Conservation (phyloP, 2,113 vertebrate species). For the Eubucco bourcierii region DNA sequence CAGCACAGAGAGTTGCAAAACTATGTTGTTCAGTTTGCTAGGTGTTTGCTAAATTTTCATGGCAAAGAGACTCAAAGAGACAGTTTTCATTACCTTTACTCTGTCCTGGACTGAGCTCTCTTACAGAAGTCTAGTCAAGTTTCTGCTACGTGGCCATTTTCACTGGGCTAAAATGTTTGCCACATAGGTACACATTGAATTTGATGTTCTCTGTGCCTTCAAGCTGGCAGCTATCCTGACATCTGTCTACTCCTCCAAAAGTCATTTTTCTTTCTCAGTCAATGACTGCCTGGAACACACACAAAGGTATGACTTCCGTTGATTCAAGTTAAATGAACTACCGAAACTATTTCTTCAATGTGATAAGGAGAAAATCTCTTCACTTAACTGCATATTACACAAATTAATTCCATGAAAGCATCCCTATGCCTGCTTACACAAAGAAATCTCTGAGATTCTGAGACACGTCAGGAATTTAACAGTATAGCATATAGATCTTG, state of each 20-base stretch:
- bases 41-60: not conserved
- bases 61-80: not conserved
- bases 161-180: not conserved
- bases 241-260: not conserved
- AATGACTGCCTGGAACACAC: rapidly evolving
- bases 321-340: not conserved
- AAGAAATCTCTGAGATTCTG: not conserved
- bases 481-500: not conserved
- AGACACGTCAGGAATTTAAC: not conserved
- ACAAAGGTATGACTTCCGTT: not conserved
- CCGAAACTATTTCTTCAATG: not conserved
- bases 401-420: not conserved
- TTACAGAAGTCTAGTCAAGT: not conserved
- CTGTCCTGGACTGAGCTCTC: not conserved
- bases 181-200: not conserved
- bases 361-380: not conserved
- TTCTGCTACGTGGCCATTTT: not conserved
- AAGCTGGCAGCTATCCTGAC: not conserved
- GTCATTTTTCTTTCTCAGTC: not conserved
- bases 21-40: not conserved
- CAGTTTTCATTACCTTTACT: not conserved
- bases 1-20: not conserved
- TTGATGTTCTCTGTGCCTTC: not conserved
- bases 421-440: not conserved
- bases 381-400: not conserved